Base-by-base conservation (phyloP, 2,888 invertebrate genomes). In the Euclidia mi region DNA sequence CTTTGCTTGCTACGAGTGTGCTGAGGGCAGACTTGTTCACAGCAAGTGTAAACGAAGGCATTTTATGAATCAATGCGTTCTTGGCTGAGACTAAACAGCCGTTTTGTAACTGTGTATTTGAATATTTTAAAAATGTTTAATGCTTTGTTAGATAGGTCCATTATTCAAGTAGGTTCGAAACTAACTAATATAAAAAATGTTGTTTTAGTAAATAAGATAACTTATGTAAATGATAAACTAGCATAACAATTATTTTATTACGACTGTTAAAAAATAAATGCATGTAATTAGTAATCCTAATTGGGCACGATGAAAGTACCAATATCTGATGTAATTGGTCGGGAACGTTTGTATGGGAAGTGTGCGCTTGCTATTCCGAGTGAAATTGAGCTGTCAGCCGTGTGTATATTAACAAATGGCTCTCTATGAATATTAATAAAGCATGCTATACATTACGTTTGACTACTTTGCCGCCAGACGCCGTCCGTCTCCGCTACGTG, bases 351-450 rank as follows among this genome's bases (percentile, higher is more conserved):
- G 74, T 76, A 79, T 79, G 73, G 78, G 80, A 78, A 79, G 71
- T 70, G 58, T 76, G 71, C 75, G 78, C 68, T 76, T 77, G 74
- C 80, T 79, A 86, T 72, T 67, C 84, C 84, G 67, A 78, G 81
- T 89, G 82, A 91, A 90, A 93, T 92, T 92, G 90, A 93, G 88
- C 91, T 93, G 93, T 93, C 93, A 87, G 82, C 79, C 76, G 78
- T 81, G 85, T 85, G 84, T 86, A 80, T 89, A 91, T 91, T 91
- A 92, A 92, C 87, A 91, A 92, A 93, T 92, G 88, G 86, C 80
- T 74, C 56, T 64, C 89, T 87, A 93, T 93, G 93, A 92, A 93
- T 93, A 93, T 91, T 92, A 92, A 93, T 92, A 89, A 83, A 84
- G 79, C 78, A 76, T 77, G 73, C 72, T 77, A 82, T 84, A 83